phyloP scores from a whole-genome alignment of 2,888 invertebrate species.

The Drosophila macrospina region DNA sequence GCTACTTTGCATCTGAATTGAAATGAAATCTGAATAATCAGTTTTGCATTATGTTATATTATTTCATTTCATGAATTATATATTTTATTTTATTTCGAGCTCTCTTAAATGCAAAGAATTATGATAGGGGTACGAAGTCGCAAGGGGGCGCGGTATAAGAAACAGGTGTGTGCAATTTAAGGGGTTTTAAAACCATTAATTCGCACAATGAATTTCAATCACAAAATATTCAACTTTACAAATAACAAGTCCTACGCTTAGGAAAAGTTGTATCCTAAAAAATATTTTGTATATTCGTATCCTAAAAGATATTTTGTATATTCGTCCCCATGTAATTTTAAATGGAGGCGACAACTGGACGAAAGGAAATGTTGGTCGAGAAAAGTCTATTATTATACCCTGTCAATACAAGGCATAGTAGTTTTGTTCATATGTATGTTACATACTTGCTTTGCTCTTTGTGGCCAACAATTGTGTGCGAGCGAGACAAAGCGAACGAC shows the following conservation, averaged over 20 bases:
- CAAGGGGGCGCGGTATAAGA: neutral
- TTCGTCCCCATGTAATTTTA: too few relatives aligned
- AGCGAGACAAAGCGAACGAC: too few relatives aligned
- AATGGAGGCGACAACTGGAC: neutral
- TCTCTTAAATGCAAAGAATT: neutral
- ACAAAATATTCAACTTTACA: neutral
- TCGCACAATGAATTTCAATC: neutral
- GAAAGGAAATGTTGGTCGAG: too few relatives aligned
- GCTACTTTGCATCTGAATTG: constrained; percentile 57
- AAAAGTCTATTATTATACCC: too few relatives aligned
- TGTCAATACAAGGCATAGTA: too few relatives aligned
- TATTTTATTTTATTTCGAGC: constrained; percentile 3
- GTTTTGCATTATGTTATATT: constrained; percentile 46
- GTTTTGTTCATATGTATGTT: too few relatives aligned
- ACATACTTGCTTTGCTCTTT: too few relatives aligned
- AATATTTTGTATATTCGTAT: neutral
- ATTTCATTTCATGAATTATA: constrained; percentile 10
- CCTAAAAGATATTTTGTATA: neutral
- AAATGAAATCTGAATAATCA: constrained; percentile 56
- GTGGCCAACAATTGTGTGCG: too few relatives aligned
- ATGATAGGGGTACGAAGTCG: neutral
- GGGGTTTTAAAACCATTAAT: neutral
- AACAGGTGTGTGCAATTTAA: neutral
- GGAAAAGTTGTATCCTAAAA: neutral
- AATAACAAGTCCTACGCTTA: neutral